phyloP scores from a whole-genome alignment of 2,888 invertebrate genomes.

The Hirtodrosophila alboralis region DNA sequence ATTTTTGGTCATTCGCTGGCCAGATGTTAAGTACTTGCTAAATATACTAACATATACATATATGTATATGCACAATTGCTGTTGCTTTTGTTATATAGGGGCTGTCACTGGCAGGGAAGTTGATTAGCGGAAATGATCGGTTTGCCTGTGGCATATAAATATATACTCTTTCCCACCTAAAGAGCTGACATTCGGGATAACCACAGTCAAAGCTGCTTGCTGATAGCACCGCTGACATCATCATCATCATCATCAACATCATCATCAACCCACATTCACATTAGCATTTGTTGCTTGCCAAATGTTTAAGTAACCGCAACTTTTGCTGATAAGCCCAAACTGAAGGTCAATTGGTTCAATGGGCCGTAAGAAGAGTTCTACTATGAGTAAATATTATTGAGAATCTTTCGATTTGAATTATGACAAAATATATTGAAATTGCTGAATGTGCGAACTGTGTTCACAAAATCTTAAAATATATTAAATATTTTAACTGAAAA shows the following conservation, averaged over 20 bases:
- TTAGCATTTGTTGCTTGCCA: constrained; percentile 32
- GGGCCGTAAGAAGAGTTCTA: constrained; percentile 45
- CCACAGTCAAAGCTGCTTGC: neutral
- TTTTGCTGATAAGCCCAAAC: constrained; percentile 43
- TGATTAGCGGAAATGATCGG: constrained; percentile 52
- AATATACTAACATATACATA: too few relatives aligned
- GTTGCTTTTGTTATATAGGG: constrained; percentile 25
- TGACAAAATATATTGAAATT: neutral
- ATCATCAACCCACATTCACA: constrained; percentile 5
- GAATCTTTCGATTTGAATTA: constrained; percentile 19
- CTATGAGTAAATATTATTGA: neutral
- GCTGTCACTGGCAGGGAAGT: constrained; percentile 11
- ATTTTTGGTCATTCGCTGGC: constrained; percentile 32
- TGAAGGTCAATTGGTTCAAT: constrained; percentile 52
- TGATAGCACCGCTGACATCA: constrained; percentile 61
- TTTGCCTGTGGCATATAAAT: constrained; percentile 14
- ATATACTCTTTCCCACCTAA: neutral
- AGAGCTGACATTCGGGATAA: neutral
- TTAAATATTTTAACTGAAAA: too few relatives aligned
- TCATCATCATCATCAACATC: constrained; percentile 16
- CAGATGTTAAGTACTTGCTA: constrained; percentile 37
- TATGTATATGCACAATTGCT: too few relatives aligned
- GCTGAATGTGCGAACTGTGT: too few relatives aligned
- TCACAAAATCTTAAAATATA: too few relatives aligned
- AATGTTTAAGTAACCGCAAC: constrained; percentile 23